Evolutionary conservation across 2,888 invertebrate genomes (phyloP), one percentile per base, ranked within the genome.

Genomic region (Hyalella azteca): DNA sequence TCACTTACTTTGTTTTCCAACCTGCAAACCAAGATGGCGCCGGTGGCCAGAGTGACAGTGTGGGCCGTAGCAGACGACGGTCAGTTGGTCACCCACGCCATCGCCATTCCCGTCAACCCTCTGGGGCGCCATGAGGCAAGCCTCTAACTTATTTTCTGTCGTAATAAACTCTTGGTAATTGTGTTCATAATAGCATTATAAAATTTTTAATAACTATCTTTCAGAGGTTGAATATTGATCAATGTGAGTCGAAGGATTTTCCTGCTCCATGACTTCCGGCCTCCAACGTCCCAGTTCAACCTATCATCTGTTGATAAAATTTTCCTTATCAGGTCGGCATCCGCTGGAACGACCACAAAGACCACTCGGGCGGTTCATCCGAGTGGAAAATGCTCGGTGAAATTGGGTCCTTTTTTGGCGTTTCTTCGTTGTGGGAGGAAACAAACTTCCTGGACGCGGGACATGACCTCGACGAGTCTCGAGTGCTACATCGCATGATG

Each of bases 21-120:
- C n/a, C n/a, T n/a, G n/a, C n/a, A n/a, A n/a, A n/a, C 7, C 54
- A 22, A 90, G 85, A 91, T 91, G 91, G 89, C 88, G 11, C 90
- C 83, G 1, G 81, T 75, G 26, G 81, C 90, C 82, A 88, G 89
- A 66, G 87, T 91, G 2, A 86, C 91, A 5, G 90, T 90, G 3
- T 90, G 89, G 86, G 88, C 88, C 85, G 86, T 90, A 3, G 87
- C 88, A 4, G 85, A 86, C 11, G 87, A 88, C 41, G 89, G 89
- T 26, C 89, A 90, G 85, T 86, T 91, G 48, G 86, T 90, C 2
- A 87, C 89, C 2, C 90, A 91, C 85, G 88, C 88, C 48, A 86
- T 90, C 19, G 89, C 89, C 84, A 87, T 91, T 84, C 90, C 90
- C 59, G 89, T 91, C 29, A 88, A 90, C 83, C 89, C 89, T 45